Evolutionary conservation across 2,113 vertebrate genomes (phyloP).

Genomic region (Pungitius pungitius): DNA sequence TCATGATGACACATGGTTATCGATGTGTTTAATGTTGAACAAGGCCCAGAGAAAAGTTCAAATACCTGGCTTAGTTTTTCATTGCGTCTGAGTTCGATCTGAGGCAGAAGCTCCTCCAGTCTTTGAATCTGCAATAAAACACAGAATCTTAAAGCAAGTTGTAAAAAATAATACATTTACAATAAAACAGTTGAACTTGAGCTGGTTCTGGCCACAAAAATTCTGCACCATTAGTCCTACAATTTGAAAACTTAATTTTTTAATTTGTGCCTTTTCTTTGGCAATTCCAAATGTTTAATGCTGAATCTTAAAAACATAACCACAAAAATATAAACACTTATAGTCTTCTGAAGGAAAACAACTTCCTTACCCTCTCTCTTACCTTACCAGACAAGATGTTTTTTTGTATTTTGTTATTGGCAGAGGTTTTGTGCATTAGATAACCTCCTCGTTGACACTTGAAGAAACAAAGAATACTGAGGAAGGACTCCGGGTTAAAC

Average conservation of each 20-base stretch:
- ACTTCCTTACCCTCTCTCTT: not conserved
- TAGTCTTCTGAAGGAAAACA: not conserved
- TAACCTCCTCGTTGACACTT: not conserved
- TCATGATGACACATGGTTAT: not conserved
- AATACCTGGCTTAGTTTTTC: conserved; percentile 78
- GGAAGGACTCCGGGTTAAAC: not conserved
- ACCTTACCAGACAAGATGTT: not conserved
- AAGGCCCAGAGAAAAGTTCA: not conserved
- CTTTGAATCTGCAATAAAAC: conserved; percentile 75
- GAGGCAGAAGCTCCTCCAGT: conserved; percentile 78
- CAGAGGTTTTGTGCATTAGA: not conserved
- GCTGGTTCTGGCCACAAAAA: not conserved
- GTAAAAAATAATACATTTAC: not conserved
- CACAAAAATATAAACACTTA: not conserved
- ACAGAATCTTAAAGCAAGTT: not conserved
- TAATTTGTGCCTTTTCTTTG: not conserved
- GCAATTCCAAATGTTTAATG: not conserved
- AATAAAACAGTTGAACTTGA: not conserved
- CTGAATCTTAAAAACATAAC: not conserved
- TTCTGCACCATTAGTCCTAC: not conserved
- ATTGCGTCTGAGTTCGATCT: conserved; percentile 73
- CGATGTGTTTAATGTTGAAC: not conserved
- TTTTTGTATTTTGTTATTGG: not conserved
- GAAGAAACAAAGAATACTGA: not conserved
- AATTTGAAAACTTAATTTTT: not conserved